Evolutionary conservation across 2,797 vertebrate species (phyloP).

Genomic region (Decapterus maruadsi): DNA sequence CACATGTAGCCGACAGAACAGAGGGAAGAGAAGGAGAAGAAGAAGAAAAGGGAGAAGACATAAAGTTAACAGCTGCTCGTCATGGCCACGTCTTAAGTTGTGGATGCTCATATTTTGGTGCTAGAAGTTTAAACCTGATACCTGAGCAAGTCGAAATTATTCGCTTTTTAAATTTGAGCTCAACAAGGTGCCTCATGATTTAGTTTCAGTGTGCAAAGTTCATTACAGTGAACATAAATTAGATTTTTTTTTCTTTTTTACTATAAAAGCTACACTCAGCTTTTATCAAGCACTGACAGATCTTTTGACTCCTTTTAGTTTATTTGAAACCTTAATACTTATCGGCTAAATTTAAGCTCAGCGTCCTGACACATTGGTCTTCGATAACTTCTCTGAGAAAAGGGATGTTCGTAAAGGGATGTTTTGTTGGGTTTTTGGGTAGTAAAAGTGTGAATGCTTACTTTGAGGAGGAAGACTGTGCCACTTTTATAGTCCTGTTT

Average conservation of each 20-base stretch:
- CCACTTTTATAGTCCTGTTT: constrained; percentile 86
- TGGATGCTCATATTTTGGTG: not conserved
- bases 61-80: not conserved
- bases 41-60: constrained; percentile 3
- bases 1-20: constrained; percentile 7
- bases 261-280: too few species aligned
- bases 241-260: constrained; percentile 13
- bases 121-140: not conserved
- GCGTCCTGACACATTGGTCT: not conserved
- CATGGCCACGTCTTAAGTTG: not conserved
- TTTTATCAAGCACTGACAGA: not conserved
- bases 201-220: not conserved
- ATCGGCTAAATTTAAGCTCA: constrained; percentile 6
- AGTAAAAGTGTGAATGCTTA: constrained; percentile 49
- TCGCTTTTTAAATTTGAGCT: constrained; percentile 1
- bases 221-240: not conserved
- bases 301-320: not conserved
- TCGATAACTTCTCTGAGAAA: constrained; percentile 5
- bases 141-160: not conserved
- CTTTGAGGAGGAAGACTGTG: constrained; percentile 67
- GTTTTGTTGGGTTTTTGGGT: constrained; percentile 42
- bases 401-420: constrained; percentile 19
- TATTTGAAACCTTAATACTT: constrained; percentile 3
- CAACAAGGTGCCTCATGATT: not conserved
- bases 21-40: constrained; percentile 12